phyloP scores from a whole-genome alignment of 2,797 vertebrate genomes.

The Semotilus atromaculatus region DNA sequence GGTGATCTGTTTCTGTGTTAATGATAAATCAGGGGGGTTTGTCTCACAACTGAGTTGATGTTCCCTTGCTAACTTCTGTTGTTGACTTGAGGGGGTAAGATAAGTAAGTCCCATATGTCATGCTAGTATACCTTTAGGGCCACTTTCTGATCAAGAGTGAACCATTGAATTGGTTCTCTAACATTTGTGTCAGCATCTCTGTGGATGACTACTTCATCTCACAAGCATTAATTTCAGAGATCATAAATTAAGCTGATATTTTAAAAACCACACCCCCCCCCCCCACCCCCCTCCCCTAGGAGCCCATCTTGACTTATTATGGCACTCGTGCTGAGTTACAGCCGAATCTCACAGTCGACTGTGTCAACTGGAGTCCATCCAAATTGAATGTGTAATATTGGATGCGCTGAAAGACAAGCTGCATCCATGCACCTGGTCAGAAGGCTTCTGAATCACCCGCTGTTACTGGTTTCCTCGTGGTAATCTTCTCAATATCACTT shows the following conservation, averaged over 20 bases:
- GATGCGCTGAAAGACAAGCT: slow-evolving; percentile 38
- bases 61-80: background rate
- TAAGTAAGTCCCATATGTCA: background rate
- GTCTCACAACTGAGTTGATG: background rate
- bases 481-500: slow-evolving; percentile 11
- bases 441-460: background rate
- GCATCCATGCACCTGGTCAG: slow-evolving; percentile 43
- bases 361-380: slow-evolving; percentile 40
- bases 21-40: slow-evolving; percentile 4
- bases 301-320: slow-evolving; percentile 18
- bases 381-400: slow-evolving; percentile 48
- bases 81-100: no score
- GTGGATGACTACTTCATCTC: background rate
- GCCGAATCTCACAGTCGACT: slow-evolving; percentile 10
- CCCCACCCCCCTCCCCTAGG: background rate
- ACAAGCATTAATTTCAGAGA: background rate
- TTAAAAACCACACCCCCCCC: background rate
- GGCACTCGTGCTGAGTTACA: slow-evolving; percentile 28
- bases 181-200: background rate
- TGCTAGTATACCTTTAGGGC: background rate
- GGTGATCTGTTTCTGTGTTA: background rate
- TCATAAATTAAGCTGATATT: slow-evolving; percentile 10
- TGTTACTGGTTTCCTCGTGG: slow-evolving; percentile 1
- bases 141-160: background rate
- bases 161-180: background rate